Evolutionary conservation across 2,888 invertebrate genomes (phyloP).

Genomic region (Aspidiotus destructor): DNA sequence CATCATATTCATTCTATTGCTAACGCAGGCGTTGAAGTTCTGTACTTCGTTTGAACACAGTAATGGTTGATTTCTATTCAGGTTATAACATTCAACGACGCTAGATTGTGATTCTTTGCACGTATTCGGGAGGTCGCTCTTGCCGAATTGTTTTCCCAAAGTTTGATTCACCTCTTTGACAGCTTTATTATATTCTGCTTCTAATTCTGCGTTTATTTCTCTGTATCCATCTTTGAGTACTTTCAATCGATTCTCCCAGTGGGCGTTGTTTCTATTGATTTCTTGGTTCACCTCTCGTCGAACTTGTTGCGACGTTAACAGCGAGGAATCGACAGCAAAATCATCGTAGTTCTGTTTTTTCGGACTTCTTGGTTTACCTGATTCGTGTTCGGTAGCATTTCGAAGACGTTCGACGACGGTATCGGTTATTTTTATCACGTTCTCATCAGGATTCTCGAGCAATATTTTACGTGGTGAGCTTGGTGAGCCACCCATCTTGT

Average conservation of each 20-base stretch:
- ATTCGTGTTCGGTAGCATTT: background rate
- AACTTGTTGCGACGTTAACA: slow-evolving; percentile 11
- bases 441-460: slow-evolving; percentile 19
- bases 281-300: slow-evolving; percentile 15
- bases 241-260: slow-evolving; percentile 23
- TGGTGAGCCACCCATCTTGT: slow-evolving; percentile 7
- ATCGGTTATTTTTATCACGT: slow-evolving; percentile 14
- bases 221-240: slow-evolving; percentile 8
- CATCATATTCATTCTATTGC: background rate
- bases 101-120: background rate
- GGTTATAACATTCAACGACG: slow-evolving; percentile 15
- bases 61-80: slow-evolving; percentile 7
- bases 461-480: slow-evolving; percentile 13
- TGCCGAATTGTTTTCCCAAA: slow-evolving; percentile 13
- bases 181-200: slow-evolving; percentile 16
- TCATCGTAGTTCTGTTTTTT: background rate
- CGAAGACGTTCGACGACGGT: slow-evolving; percentile 16
- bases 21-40: slow-evolving; percentile 17
- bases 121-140: background rate
- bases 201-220: slow-evolving; percentile 9
- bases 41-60: slow-evolving; percentile 15
- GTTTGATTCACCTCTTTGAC: slow-evolving; percentile 16
- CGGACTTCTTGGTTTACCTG: background rate
- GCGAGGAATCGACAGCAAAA: background rate
- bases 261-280: slow-evolving; percentile 9